Base-by-base conservation (phyloP, 2,113 vertebrate genomes). In the Lycaon pictus region DNA sequence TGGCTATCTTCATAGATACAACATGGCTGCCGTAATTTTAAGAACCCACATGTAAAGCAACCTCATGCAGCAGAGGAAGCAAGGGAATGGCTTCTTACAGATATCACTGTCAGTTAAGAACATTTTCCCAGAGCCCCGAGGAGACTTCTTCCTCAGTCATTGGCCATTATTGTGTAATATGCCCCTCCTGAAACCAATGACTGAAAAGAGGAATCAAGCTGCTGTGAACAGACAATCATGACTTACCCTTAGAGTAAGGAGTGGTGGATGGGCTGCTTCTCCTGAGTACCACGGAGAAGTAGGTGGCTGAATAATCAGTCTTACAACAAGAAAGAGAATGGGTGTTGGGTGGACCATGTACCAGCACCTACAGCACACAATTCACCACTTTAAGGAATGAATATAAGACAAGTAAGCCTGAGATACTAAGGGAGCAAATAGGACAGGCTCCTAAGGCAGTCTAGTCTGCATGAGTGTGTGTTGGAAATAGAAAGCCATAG, bases 361-460 rank as follows among this genome's bases (percentile, higher is more conserved):
- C 3, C 11, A 48, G 27, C 0, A 1, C 8, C 76, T 43, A 3
- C 0, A 58, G 20, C 19, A 53, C 27, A 48, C 10, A 43, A 11
- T 67, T 48, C 56, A 80, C n/a, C 19, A 7, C 16, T 27, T 16
- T n/a, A 51, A 23, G 4, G 27, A 77, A 11, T 7, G 11, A 77
- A 11, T 7, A 9, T 16, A 74, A 48, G 10, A 74, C 32, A 80
- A 71, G 2, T 0, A 43, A 82, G 4, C 32, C 43, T 48, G 29
- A 27, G 43, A 29, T 48, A 19, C 51, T 29, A 17, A 77, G 32
- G 3, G 25, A 76, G 25, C 25, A 69, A 16, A n/a, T 7, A 60
- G 12, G 51, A 62, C 22, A 35, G 16, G 23, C 6, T 95, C 74
- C 56, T 51, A 62, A 17, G 51, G 51, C 16, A 83, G 19, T 62